Conservation (phyloP, 2,888 invertebrate species). For the Epinotia demarniana region DNA sequence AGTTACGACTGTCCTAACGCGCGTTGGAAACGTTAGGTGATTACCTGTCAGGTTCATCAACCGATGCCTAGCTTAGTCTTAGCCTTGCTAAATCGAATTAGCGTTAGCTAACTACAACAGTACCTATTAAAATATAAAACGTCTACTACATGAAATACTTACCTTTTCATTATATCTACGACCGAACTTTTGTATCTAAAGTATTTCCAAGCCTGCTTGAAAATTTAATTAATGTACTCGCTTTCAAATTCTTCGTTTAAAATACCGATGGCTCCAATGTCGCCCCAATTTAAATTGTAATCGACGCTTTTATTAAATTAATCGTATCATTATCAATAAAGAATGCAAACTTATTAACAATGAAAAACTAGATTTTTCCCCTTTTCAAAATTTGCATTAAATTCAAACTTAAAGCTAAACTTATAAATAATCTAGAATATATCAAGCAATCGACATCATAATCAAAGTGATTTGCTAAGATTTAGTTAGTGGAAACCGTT, state of each 20-base stretch:
- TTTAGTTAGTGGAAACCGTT: too few species aligned
- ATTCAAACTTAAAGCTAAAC: too few species aligned
- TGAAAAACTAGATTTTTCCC: too few species aligned
- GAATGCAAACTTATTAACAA: slow-evolving; percentile 28
- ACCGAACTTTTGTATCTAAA: not conserved
- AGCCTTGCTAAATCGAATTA: slow-evolving; percentile 73
- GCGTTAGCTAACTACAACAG: slow-evolving; percentile 61
- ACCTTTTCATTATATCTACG: not conserved
- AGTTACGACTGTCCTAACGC: too few species aligned
- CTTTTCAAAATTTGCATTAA: too few species aligned
- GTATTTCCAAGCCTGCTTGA: slow-evolving; percentile 1
- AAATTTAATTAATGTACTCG: slow-evolving; percentile 10
- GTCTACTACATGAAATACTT: not conserved
- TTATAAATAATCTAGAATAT: too few species aligned
- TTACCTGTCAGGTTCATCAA: slow-evolving; percentile 23
- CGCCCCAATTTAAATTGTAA: slow-evolving; percentile 16
- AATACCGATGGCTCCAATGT: slow-evolving; percentile 23
- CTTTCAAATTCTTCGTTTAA: slow-evolving; percentile 29
- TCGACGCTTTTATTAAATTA: slow-evolving; percentile 18
- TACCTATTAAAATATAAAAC: slow-evolving; percentile 47
- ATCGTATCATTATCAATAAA: slow-evolving; percentile 11
- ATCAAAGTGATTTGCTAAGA: too few species aligned
- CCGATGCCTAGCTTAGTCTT: slow-evolving; percentile 51
- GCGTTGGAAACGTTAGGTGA: too few species aligned
- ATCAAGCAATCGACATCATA: too few species aligned